These are phyloP conservation scores for Propsilocerus akamusi DNA, from an alignment of 1,140 invertebrate genomes.

Conservation along the genomic window DNA sequence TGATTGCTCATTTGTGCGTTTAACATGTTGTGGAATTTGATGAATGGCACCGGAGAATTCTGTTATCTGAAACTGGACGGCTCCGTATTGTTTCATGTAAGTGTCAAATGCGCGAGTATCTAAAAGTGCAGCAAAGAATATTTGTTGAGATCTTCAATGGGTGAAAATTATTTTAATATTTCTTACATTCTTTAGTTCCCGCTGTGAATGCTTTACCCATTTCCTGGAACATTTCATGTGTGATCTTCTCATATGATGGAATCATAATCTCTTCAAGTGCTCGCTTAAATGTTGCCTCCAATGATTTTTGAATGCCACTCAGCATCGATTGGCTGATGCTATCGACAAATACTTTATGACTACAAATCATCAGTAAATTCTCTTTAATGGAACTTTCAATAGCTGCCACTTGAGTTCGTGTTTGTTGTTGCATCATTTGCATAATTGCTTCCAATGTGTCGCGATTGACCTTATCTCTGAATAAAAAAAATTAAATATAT, in stretches of 20 bases:
- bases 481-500: not conserved
- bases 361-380: constrained; percentile 54
- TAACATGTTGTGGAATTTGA: not conserved
- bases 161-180: not conserved
- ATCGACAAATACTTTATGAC: constrained; percentile 36
- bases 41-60: not conserved
- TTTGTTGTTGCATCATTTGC: not conserved
- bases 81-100: constrained; percentile 22
- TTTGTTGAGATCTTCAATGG: not conserved
- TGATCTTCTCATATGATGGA: constrained; percentile 69
- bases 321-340: constrained; percentile 29
- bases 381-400: constrained; percentile 13
- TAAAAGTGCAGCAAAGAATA: constrained; percentile 12
- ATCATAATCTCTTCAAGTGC: constrained; percentile 52
- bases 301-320: constrained; percentile 14
- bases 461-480: not conserved
- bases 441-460: not conserved
- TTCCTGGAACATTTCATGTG: constrained; percentile 69
- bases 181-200: constrained; percentile 79
- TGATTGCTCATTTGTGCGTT: not conserved
- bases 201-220: constrained; percentile 67
- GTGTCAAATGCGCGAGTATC: constrained; percentile 29
- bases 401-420: not conserved
- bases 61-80: constrained; percentile 11
- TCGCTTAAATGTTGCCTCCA: constrained; percentile 41